Conservation (phyloP, 2,797 vertebrate genomes). For the Brotogeris chrysoptera region DNA sequence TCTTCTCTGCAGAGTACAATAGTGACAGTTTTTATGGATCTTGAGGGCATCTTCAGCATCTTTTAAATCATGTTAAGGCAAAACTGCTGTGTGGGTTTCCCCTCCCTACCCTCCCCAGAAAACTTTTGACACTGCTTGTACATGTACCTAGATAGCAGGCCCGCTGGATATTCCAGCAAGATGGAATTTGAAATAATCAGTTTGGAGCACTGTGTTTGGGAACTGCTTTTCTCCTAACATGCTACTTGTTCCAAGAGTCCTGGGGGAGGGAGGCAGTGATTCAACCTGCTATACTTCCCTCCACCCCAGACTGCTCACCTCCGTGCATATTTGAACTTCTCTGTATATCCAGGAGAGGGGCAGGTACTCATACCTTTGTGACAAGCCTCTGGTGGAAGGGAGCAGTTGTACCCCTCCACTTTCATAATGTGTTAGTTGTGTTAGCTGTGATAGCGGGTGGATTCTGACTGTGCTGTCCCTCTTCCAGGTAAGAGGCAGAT, state of each 20-base stretch:
- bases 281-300: not conserved
- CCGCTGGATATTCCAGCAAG: not conserved
- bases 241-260: not conserved
- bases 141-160: not conserved
- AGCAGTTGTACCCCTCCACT: not conserved
- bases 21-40: not conserved
- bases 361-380: fast-evolving
- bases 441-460: not conserved
- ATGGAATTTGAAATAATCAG: not conserved
- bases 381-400: not conserved
- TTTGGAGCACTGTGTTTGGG: not conserved
- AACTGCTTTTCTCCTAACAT: not conserved
- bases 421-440: not conserved
- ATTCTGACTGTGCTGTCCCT: not conserved
- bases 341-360: not conserved
- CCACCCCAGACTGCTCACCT: not conserved
- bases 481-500: not conserved
- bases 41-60: not conserved
- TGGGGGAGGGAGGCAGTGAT: not conserved
- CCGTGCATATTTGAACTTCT: not conserved
- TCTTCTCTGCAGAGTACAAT: not conserved
- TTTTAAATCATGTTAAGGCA: not conserved
- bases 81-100: not conserved
- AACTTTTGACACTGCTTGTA: not conserved
- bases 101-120: not conserved